These are phyloP conservation scores for Uromys caudimaculatus DNA, from an alignment of 2,797 vertebrate genomes.

Conservation along the genomic window DNA sequence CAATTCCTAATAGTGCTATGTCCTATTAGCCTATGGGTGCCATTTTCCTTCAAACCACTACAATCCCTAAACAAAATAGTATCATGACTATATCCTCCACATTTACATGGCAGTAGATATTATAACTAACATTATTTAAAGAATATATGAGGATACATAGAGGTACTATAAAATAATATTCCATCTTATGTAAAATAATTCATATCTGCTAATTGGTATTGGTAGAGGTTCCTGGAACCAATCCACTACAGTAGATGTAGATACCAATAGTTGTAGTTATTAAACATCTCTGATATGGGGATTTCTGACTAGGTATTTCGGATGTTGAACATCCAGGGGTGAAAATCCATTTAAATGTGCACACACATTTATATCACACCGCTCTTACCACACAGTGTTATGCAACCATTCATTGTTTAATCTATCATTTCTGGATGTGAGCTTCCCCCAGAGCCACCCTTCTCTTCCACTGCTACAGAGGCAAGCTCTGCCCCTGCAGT, in stretches of 20 bases:
- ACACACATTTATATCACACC: not conserved
- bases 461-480: not conserved
- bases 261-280: slow-evolving; percentile 17
- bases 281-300: slow-evolving; percentile 30
- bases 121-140: not conserved
- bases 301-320: slow-evolving; percentile 31
- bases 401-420: not conserved
- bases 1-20: not conserved
- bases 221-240: not conserved
- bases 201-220: not conserved
- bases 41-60: not conserved
- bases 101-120: not conserved
- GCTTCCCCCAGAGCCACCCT: not conserved
- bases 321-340: not conserved
- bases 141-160: not conserved
- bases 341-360: not conserved
- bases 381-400: not conserved
- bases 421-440: not conserved
- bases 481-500: not conserved
- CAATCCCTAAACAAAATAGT: not conserved
- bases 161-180: not conserved
- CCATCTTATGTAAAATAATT: not conserved
- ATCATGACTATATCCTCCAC: not conserved
- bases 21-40: not conserved
- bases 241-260: not conserved